phyloP scores from a whole-genome alignment of 2,113 vertebrate species.

The Megaceryle torquata region DNA sequence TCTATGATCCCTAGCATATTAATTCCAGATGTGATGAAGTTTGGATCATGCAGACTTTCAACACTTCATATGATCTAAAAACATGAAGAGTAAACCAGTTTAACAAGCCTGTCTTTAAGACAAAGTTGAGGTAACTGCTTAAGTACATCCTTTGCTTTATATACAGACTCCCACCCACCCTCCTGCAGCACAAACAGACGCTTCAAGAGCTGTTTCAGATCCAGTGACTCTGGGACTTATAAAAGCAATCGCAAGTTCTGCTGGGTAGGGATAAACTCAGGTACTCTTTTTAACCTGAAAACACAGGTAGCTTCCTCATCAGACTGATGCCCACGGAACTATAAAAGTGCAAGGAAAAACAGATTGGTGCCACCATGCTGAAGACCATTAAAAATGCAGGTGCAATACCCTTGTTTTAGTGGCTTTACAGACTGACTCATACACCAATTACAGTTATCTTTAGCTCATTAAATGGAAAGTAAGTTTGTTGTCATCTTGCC shows the following conservation, averaged over 20 bases:
- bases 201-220: rapidly evolving
- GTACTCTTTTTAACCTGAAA: neutral
- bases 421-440: neutral
- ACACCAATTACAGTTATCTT: neutral
- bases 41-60: neutral
- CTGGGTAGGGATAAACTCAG: neutral
- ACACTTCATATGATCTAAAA: neutral
- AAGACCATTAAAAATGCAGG: neutral
- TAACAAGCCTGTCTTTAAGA: neutral
- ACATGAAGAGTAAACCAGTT: neutral
- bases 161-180: rapidly evolving
- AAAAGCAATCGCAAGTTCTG: neutral
- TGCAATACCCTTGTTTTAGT: neutral
- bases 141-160: too few relatives aligned
- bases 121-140: neutral
- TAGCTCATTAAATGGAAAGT: conserved; percentile 8
- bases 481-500: neutral
- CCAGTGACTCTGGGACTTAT: neutral
- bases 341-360: neutral
- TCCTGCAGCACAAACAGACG: rapidly evolving
- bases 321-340: rapidly evolving
- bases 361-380: rapidly evolving
- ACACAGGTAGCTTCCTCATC: neutral
- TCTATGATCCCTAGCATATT: too few relatives aligned
- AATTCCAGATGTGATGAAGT: neutral